A percentile compares a stretch with the other conserved stretches of the same genome.
phyloP scores from a whole-genome alignment of 2,797 vertebrate genomes.

The Crocidura indochinensis region DNA sequence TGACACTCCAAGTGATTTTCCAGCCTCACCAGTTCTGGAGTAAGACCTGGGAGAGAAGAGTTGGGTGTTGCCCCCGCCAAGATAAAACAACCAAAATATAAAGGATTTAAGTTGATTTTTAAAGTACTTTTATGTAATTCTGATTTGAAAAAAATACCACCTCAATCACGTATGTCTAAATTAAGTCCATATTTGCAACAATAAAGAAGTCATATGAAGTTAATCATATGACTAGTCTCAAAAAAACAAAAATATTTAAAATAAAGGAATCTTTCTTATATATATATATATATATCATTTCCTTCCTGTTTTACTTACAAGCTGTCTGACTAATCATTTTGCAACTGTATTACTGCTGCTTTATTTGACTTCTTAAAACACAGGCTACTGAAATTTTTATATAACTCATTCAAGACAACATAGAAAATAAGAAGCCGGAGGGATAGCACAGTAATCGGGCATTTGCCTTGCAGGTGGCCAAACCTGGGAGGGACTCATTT shows the following conservation, averaged over 20 bases:
- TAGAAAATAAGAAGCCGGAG: neutral
- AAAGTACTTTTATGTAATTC: constrained; percentile 46
- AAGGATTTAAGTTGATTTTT: neutral
- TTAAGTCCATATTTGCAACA: constrained; percentile 56
- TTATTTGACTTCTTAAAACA: constrained; percentile 59
- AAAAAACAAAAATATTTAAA: constrained; percentile 23
- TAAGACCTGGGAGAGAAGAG: no score
- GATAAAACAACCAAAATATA: constrained; percentile 23
- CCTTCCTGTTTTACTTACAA: constrained; percentile 33
- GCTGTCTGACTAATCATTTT: constrained; percentile 40
- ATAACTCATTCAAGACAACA: constrained; percentile 47
- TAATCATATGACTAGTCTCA: constrained; percentile 19
- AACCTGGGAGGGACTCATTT: no score
- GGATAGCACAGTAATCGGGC: no score
- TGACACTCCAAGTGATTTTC: no score
- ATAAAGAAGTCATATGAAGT: constrained; percentile 17
- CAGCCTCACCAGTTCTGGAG: no score
- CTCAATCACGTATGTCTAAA: constrained; percentile 41
- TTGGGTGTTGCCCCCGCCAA: neutral
- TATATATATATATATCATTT: neutral
- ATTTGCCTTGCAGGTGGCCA: no score
- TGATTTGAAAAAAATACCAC: constrained; percentile 53
- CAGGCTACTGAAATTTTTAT: constrained; percentile 57
- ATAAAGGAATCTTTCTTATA: neutral
- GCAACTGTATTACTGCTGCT: constrained; percentile 27